phyloP scores from a whole-genome alignment of 2,113 vertebrate genomes.

The Mirza zaza region DNA sequence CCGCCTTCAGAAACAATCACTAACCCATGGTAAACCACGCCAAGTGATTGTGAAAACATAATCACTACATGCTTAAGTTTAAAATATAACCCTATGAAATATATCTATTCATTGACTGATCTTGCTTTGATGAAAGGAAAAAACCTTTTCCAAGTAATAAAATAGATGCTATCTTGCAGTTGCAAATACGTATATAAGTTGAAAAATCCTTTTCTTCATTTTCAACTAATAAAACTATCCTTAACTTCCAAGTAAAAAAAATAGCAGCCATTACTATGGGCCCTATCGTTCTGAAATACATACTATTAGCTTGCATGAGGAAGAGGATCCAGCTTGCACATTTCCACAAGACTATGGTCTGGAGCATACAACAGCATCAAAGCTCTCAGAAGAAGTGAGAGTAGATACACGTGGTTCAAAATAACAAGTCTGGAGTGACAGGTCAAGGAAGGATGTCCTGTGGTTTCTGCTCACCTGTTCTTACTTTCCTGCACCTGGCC shows the following conservation, averaged over 20 bases:
- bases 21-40: not conserved
- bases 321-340: not conserved
- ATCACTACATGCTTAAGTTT: not conserved
- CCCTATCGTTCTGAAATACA: not conserved
- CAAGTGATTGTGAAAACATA: not conserved
- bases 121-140: not conserved
- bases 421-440: rapidly evolving
- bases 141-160: not conserved
- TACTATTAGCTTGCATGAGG: not conserved
- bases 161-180: not conserved
- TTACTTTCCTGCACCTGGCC: not conserved
- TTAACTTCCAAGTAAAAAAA: not conserved
- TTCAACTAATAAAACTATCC: not conserved
- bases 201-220: not conserved
- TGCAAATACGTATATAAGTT: not conserved
- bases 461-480: not conserved
- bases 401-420: rapidly evolving
- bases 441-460: not conserved
- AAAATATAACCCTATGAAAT: not conserved
- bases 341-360: not conserved
- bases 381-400: not conserved
- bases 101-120: not conserved
- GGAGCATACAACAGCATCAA: rapidly evolving
- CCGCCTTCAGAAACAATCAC: not conserved
- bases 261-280: not conserved